Evolutionary conservation across 23 tunicate species (phyloP), one percentile per base, ranked within the genome.

Genomic region (Phallusia fumigata): DNA sequence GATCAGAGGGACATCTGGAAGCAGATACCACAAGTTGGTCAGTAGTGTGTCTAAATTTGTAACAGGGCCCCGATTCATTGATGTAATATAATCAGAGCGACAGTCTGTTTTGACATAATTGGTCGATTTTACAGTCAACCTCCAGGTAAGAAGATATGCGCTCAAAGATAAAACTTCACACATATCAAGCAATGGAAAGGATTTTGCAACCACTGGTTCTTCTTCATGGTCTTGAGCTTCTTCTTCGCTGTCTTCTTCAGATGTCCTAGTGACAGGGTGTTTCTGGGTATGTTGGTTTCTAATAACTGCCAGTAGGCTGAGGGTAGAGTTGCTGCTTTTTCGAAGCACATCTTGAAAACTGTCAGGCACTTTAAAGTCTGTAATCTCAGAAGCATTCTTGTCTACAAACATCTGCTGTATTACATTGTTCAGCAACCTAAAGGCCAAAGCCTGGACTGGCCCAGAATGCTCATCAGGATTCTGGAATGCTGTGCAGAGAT

Each of bases 121-220:
- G 21, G 79, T 81, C 0, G 76, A 36, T 19, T 52, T 73, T 13
- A 93, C 36, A 24, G 81, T 3, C 3, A 93, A 12, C 49, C 81
- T 85, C 89, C 89, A 93, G 22, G 74, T 34, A 31, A 93, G 64
- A 3, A 90, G n/a, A 36, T 77, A 90, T 58, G 69, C 26, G 26
- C 26, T 22, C 2, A 58, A 16, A 58, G 28, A 24, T 21, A 58
- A 24, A 58, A 58, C 11, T 21, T 58, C 69, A 13, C 15, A 1
- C 1, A 21, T 24, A 22, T 58, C 69, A 22, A 58, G 69, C 11
- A 6, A 11, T 21, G 69, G 69, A 5, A 58, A 58, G 69, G 15
- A 24, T 21, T 2, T 21, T 58, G 8, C 69, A 6, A 13, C 69
- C 3, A 13, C 13, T 24, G 69, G 1, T 1, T 1, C 28, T 58